A percentile compares a stretch with the other conserved stretches of the same genome.
These are phyloP conservation scores for Myodes glareolus DNA, from an alignment of 2,113 vertebrate species.

Conservation along the genomic window DNA sequence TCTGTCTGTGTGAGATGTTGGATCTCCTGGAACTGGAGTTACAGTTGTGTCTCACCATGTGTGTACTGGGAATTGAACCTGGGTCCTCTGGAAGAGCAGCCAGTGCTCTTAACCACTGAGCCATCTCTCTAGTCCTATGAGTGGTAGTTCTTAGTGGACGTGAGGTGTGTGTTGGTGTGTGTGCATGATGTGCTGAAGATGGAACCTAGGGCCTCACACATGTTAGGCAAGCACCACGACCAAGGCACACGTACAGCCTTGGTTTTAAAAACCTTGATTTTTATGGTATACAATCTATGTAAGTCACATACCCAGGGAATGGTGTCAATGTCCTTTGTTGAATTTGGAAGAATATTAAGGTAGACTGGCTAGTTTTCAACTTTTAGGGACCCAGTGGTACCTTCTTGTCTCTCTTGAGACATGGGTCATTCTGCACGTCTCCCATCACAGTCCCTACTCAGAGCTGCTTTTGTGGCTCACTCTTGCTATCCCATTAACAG, in stretches of 20 bases:
- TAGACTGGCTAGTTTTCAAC: neutral
- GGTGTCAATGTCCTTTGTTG: neutral
- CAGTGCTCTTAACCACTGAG: neutral
- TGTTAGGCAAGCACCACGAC: neutral
- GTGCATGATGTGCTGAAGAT: neutral
- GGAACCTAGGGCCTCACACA: neutral
- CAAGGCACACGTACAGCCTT: neutral
- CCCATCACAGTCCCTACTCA: neutral
- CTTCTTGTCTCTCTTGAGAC: neutral
- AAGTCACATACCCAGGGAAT: neutral
- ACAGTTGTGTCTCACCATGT: neutral
- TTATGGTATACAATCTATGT: neutral
- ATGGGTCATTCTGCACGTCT: neutral
- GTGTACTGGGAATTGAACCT: neutral
- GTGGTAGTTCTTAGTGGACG: conserved; percentile 54
- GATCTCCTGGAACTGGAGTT: neutral
- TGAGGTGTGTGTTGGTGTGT: neutral
- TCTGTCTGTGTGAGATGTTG: neutral
- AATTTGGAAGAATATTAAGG: neutral
- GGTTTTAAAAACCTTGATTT: conserved; percentile 37
- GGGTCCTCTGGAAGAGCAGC: neutral
- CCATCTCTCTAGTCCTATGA: no score
- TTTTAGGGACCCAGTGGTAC: neutral
- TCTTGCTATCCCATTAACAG: neutral
- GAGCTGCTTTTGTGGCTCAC: neutral